Base-by-base conservation (phyloP, 2,113 vertebrate species). In the Calypte anna region DNA sequence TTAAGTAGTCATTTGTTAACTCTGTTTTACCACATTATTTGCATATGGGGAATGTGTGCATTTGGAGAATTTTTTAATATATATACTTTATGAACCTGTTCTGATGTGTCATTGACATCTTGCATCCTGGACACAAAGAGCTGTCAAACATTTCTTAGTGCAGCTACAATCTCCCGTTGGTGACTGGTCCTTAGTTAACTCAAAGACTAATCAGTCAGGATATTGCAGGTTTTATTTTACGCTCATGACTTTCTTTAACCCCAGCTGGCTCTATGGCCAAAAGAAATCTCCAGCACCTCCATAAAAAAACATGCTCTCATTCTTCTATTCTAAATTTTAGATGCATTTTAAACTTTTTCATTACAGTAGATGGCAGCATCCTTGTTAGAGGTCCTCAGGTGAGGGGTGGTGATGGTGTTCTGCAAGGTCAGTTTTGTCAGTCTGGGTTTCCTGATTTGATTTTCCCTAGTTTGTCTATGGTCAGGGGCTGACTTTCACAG, bases 361-460 rank as follows among this genome's bases (percentile, higher is more conserved):
- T 44, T 77, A 38, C 1, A 1, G 22, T 55, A 69, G 11, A 70
- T 0, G 1, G 27, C 14, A 66, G 8, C 12, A 19, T 66, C n/a
- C 16, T 40, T 25, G 18, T 58, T 51, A 73, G 62, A 69, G 8
- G 4, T 81, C 57, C 6, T 21, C 14, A 25, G 25, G 24, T 24
- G 40, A 48, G 19, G 46, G 46, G 17, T 20, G 10, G 6, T 14
- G 54, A 5, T 14, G 5, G 7, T 6, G 80, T 40, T 27, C 33
- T 40, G 72, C n/a, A 38, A 64, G n/a, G 38, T 59, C 28, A 40
- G 0, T 5, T 58, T 62, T 77, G 16, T 70, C 83, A 55, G 14
- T 66, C 36, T 81, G 36, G 36, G 28, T 88, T 70, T 86, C 24
- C 33, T 79, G 38, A 33, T 12, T 51, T 40, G 24, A 16, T 86